These are phyloP conservation scores for Apamea sordens DNA, from an alignment of 2,888 invertebrate species.

Conservation along the genomic window DNA sequence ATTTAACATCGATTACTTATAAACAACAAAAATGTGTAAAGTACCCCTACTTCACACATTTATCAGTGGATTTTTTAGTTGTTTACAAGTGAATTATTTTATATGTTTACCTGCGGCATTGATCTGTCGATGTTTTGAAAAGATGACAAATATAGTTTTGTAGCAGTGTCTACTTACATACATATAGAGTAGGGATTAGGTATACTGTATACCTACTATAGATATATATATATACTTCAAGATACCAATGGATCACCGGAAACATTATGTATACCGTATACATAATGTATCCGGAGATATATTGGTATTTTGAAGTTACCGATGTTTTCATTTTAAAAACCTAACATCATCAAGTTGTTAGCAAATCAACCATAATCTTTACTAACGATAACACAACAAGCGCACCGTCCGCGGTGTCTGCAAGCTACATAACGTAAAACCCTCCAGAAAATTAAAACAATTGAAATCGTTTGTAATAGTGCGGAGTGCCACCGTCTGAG, in stretches of 20 bases:
- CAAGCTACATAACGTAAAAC: conserved; percentile 9
- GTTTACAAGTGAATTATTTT: not conserved
- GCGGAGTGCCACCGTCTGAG: not conserved
- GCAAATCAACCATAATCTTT: not conserved
- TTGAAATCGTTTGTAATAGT: conserved; percentile 46
- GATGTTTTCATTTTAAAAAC: not conserved
- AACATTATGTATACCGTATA: no score
- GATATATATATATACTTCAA: no score
- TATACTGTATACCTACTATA: no score
- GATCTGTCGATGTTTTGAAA: not conserved
- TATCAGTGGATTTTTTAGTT: no score
- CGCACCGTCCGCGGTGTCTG: not conserved
- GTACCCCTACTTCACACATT: not conserved
- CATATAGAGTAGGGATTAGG: no score
- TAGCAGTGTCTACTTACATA: not conserved
- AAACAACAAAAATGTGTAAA: not conserved
- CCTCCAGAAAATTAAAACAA: conserved; percentile 38
- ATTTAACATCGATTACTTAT: no score
- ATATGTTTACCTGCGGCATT: not conserved
- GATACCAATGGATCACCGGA: no score
- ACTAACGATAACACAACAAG: not conserved
- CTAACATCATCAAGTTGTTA: not conserved
- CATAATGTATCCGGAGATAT: not conserved
- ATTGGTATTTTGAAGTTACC: no score
- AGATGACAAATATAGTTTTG: not conserved